Percentiles rank a stretch among this genome's conserved stretches.
These are phyloP conservation scores for Naso thynnoides DNA, from an alignment of 2,797 vertebrate species.

Conservation along the genomic window DNA sequence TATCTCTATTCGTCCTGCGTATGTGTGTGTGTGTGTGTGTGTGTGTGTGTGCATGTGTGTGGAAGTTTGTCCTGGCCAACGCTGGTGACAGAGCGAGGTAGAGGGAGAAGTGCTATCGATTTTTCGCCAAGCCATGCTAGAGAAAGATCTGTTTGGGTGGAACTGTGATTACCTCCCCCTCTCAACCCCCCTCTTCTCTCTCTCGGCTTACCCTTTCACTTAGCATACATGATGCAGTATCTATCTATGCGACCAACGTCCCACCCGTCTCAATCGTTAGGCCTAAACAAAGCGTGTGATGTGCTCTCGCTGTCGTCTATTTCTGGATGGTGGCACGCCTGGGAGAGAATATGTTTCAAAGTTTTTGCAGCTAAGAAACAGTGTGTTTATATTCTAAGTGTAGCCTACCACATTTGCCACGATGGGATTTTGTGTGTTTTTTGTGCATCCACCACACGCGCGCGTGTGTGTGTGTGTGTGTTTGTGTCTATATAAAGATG, in stretches of 20 bases:
- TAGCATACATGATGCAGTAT: constrained; percentile 63
- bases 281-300: constrained; percentile 68
- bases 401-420: constrained; percentile 50
- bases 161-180: constrained; percentile 76
- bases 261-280: constrained; percentile 59
- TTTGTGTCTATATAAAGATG: constrained; percentile 64
- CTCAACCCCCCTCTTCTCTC: constrained; percentile 27
- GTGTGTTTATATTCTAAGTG: constrained; percentile 64
- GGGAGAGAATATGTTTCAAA: constrained; percentile 56
- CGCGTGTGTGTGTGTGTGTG: constrained; percentile 8
- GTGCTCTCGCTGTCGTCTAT: constrained; percentile 61
- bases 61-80: constrained; percentile 64
- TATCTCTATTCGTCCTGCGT: constrained; percentile 35
- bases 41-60: constrained; percentile 27
- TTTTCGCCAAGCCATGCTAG: constrained; percentile 63
- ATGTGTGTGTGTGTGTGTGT: constrained; percentile 17
- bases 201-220: constrained; percentile 56
- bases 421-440: constrained; percentile 50
- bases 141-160: constrained; percentile 80
- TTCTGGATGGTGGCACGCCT: constrained; percentile 61
- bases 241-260: constrained; percentile 45
- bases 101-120: constrained; percentile 68
- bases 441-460: constrained; percentile 11
- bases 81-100: constrained; percentile 61
- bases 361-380: constrained; percentile 59